Evolutionary conservation across 1,140 invertebrate species (phyloP), one percentile per base, ranked within the genome.

Genomic region (Andrena cerasifolii): DNA sequence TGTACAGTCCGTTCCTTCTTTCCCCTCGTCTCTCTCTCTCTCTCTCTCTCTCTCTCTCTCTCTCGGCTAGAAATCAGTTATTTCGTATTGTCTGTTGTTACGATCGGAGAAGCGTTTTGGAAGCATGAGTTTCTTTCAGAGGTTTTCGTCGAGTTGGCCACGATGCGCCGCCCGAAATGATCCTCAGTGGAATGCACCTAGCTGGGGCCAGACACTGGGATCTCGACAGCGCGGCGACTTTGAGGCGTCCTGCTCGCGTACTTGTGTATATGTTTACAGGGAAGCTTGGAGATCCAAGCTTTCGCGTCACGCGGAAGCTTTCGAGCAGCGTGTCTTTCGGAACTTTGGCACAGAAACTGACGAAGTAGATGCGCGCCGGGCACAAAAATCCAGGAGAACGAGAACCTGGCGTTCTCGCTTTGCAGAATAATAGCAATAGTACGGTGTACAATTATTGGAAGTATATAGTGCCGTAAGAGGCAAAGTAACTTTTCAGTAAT

Each of bases 61-160:
- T 8, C 36, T 33, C 49, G 14, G 21, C 24, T 51, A 45, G 49
- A 66, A 65, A 65, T 65, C 72, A 74, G 61, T 66, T 65, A 31
- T 56, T 83, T 80, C 7, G 80, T 83, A 83, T 83, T 82, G 81
- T 83, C 79, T 78, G 66, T 61, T 72, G 65, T 78, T 72, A 59
- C 67, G 72, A 76, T 78, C 61, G 43, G 26, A 62, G 61, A 76
- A 72, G 61, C 75, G 75, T 66, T 59, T 72, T n/a, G 59, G 47
- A 83, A 83, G 67, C 73, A 66, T 61, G 47, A 78, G 74, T 58
- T 28, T 58, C 54, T n/a, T n/a, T n/a, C n/a, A n/a, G n/a, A n/a
- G 65, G 12, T 58, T 18, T 47, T 74, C 24, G 56, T 36, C 21
- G 66, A 33, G 5, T 56, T 53, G 49, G 16, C 36, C 40, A 26